phyloP scores from a whole-genome alignment of 2,888 invertebrate species.

The Sturmia bella region DNA sequence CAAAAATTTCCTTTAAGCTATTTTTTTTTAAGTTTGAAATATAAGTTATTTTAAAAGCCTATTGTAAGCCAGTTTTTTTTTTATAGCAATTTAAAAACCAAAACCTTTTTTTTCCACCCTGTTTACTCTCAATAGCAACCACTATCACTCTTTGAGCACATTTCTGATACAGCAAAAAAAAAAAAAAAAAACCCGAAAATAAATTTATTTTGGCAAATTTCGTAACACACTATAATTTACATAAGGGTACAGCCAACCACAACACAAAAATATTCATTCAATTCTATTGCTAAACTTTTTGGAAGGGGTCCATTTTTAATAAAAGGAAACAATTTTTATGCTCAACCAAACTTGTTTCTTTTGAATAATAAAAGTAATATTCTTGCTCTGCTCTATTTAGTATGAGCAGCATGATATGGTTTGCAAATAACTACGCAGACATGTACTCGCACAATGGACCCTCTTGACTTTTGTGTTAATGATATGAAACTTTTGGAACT shows the following conservation, averaged over 20 bases:
- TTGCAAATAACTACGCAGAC: no score
- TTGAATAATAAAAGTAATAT: neutral
- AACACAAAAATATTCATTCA: neutral
- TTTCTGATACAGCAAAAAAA: neutral
- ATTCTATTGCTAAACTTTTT: conserved; percentile 13
- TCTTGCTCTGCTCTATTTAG: neutral
- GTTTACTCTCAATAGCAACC: conserved; percentile 8
- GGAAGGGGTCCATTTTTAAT: neutral
- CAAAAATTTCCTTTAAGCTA: no score
- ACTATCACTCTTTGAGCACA: neutral
- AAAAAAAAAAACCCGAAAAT: neutral
- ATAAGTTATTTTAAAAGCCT: no score
- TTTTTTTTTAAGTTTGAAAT: no score
- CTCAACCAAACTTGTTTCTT: conserved; percentile 22
- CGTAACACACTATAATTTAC: conserved; percentile 49
- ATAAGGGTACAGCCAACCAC: conserved; percentile 31
- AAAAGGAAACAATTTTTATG: conserved; percentile 38
- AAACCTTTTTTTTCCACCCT: neutral
- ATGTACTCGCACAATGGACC: neutral
- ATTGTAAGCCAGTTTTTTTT: neutral
- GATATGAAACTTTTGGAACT: neutral
- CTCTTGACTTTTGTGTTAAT: conserved; percentile 13
- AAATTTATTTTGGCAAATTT: conserved; percentile 36
- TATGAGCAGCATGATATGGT: no score
- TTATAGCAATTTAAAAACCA: neutral